These are phyloP conservation scores for Eubasilissa splendida DNA, from an alignment of 2,888 invertebrate species.

Conservation along the genomic window DNA sequence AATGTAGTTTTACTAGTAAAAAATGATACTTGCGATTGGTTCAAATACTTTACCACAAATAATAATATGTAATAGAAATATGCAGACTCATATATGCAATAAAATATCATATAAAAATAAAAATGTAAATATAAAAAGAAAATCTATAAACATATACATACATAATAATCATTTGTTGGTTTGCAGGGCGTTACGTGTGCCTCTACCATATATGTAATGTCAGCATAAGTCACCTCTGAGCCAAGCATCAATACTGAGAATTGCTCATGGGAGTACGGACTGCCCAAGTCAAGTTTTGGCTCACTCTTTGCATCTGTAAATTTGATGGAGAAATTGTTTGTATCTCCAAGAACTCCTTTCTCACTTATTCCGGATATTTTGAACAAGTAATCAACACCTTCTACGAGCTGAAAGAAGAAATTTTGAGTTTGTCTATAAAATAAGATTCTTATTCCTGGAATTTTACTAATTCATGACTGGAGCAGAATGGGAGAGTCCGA, in stretches of 20 bases:
- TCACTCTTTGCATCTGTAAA: slow-evolving; percentile 50
- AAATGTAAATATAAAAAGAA: neutral
- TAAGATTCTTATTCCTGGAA: too few species aligned
- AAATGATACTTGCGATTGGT: too few species aligned
- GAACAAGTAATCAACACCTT: slow-evolving; percentile 55
- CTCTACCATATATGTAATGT: slow-evolving; percentile 62
- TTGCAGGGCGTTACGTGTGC: slow-evolving; percentile 65
- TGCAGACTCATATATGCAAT: too few species aligned
- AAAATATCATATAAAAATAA: too few species aligned
- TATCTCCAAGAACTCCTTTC: slow-evolving; percentile 37
- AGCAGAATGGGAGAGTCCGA: too few species aligned
- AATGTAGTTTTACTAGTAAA: too few species aligned
- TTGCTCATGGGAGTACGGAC: slow-evolving; percentile 59
- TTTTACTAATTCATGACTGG: too few species aligned
- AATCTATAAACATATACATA: slow-evolving; percentile 59
- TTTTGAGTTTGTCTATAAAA: neutral
- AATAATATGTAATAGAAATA: too few species aligned
- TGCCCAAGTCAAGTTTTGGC: slow-evolving; percentile 49
- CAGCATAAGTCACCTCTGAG: slow-evolving; percentile 62
- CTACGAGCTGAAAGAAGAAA: slow-evolving; percentile 44
- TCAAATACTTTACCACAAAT: too few species aligned
- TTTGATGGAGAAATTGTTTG: slow-evolving; percentile 51
- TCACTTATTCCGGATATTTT: slow-evolving; percentile 49
- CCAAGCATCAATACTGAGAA: slow-evolving; percentile 64
- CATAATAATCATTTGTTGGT: slow-evolving; percentile 65